These are phyloP conservation scores for Brachionus sp. DNA, from an alignment of 1,140 invertebrate genomes.

Conservation along the genomic window DNA sequence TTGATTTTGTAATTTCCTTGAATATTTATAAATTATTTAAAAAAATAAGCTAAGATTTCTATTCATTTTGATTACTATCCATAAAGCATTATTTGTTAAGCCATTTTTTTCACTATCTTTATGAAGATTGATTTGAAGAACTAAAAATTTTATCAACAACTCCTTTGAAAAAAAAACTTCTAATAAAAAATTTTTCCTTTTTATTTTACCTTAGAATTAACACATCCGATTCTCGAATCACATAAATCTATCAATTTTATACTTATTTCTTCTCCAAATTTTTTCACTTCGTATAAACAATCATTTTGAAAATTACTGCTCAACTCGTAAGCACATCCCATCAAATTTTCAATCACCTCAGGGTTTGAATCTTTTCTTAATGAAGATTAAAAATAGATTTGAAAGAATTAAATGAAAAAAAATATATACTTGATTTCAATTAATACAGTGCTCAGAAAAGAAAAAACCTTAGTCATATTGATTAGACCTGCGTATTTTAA, in stretches of 20 bases:
- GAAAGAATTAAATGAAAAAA: background rate
- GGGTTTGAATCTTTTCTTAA: slow-evolving; percentile 18
- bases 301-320: slow-evolving; percentile 1
- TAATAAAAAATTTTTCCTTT: background rate
- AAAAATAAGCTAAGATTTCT: background rate
- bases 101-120: background rate
- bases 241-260: background rate
- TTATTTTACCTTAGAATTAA: background rate
- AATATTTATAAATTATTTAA: background rate
- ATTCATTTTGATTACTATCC: background rate
- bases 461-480: background rate
- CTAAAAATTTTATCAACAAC: background rate
- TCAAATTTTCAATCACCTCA: background rate
- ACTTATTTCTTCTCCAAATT: background rate
- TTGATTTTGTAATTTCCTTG: background rate
- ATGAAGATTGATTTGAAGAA: background rate
- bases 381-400: background rate
- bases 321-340: background rate
- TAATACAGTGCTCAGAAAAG: background rate
- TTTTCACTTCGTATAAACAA: background rate
- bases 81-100: background rate
- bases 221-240: background rate
- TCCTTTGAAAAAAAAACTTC: background rate
- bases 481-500: background rate
- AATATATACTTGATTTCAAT: background rate